Base-by-base conservation (phyloP, 2,113 vertebrate genomes). In the Polypterus bichir region DNA sequence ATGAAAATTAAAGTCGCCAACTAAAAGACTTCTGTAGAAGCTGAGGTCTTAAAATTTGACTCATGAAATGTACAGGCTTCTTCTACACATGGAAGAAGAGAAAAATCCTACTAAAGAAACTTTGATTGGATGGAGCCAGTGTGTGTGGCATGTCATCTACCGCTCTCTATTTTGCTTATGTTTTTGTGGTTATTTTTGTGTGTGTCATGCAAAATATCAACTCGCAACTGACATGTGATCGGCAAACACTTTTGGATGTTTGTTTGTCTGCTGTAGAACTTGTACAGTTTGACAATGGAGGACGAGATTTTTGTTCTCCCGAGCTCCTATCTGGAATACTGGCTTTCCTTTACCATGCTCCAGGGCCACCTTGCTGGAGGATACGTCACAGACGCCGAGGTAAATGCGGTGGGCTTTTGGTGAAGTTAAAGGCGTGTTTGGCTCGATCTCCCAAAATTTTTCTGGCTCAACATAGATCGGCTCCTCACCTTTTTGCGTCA, bases 131-230 rank as follows among this genome's bases (percentile, higher is more conserved):
- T 63, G 61, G 53, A 4, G 7, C 61, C 61, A 48, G 45, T 55
- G 52, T 63, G n/a, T 48, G 5, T 54, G 61, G n/a, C 57, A 49
- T 64, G 53, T 45, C 3, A 57, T 62, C 52, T 60, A 47, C 11
- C 46, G 2, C 46, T 48, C 8, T 47, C 11, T 10, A n/a, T n/a
- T 60, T 64, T 59, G 56, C 27, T 27, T 27, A 27, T 54, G 8
- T 45, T 6, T 6, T 59, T 55, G 44, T 61, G 57, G 52, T 5
- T 48, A 45, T 62, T 46, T 7, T 62, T 44, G 9, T 51, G 56
- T 55, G 45, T 55, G 52, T 3, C 54, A 62, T 56, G 4, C 65
- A 70, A 71, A 67, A 59, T 60, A 8, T 53, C 44, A 27, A 51
- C 49, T 59, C 63, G 4, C 10, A 54, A 54, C 11, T 65, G 7